Conservation (phyloP, 2,888 invertebrate species). For the Dromius quadrimaculatus region DNA sequence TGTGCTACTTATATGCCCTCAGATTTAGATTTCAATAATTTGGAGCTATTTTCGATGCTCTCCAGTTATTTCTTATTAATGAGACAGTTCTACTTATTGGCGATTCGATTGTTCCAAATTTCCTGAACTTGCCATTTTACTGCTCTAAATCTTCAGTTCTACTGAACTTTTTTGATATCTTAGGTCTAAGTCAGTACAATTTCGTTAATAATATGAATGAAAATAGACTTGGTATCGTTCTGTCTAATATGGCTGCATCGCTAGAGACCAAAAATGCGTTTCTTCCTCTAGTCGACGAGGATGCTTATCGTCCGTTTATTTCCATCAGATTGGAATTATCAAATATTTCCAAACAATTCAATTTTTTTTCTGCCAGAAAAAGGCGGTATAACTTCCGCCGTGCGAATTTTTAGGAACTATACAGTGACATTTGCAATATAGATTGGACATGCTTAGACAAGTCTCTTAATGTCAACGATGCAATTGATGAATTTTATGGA, state of each 20-base stretch:
- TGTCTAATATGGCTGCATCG: neutral
- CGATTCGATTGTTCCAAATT: neutral
- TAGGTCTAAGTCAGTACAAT: neutral
- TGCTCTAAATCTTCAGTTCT: neutral
- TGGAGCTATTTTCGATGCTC: too few relatives aligned
- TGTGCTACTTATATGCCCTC: too few relatives aligned
- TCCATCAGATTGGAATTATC: neutral
- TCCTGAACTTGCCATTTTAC: neutral
- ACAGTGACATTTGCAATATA: neutral
- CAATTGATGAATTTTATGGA: neutral
- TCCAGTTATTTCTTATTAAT: too few relatives aligned
- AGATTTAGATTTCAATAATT: too few relatives aligned
- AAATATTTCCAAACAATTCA: neutral
- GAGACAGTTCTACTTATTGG: too few relatives aligned
- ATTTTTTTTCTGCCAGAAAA: neutral
- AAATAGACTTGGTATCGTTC: neutral
- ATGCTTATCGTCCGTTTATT: neutral
- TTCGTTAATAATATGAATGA: neutral
- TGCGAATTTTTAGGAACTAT: neutral
- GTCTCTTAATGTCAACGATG: neutral
- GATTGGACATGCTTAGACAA: neutral
- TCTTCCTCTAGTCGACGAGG: neutral
- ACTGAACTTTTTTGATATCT: neutral
- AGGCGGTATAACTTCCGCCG: neutral
- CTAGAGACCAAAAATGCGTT: neutral